Conservation (phyloP, 2,113 vertebrate genomes). For the Ochotona curzoniae region DNA sequence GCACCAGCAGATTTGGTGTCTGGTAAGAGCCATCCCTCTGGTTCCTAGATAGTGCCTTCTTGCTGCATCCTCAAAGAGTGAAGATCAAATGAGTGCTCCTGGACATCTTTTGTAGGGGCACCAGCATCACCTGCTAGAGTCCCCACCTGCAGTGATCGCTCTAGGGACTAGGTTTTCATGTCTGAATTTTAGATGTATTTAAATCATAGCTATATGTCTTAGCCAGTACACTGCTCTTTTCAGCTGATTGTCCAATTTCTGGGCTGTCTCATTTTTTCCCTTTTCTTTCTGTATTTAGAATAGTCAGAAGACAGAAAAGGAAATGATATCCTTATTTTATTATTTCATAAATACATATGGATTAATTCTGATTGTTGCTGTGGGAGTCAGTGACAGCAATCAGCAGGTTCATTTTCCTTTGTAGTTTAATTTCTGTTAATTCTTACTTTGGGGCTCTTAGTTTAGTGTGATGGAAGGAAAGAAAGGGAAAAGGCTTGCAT, state of each 20-base stretch:
- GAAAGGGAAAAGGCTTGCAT: neutral
- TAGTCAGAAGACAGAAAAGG: neutral
- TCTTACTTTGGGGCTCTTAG: neutral
- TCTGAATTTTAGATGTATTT: neutral
- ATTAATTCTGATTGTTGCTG: too few relatives aligned
- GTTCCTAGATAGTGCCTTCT: neutral
- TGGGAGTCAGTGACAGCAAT: too few relatives aligned
- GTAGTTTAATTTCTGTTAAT: neutral
- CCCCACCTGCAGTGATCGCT: neutral
- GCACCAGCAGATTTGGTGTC: neutral
- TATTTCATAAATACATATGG: neutral
- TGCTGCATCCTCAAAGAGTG: neutral
- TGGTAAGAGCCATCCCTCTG: neutral
- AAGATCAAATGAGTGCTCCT: neutral
- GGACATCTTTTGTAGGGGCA: neutral
- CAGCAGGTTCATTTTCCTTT: neutral
- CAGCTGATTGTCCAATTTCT: neutral
- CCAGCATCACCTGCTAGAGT: neutral
- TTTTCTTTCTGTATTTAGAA: neutral
- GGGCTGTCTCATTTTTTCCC: neutral
- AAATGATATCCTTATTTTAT: neutral
- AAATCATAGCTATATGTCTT: neutral
- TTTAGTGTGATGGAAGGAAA: neutral
- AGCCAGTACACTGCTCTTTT: neutral
- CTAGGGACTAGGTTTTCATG: neutral